Evolutionary conservation across 2,888 invertebrate genomes (phyloP), one percentile per base, ranked within the genome.

Genomic region (Neoitamus cyanurus): DNA sequence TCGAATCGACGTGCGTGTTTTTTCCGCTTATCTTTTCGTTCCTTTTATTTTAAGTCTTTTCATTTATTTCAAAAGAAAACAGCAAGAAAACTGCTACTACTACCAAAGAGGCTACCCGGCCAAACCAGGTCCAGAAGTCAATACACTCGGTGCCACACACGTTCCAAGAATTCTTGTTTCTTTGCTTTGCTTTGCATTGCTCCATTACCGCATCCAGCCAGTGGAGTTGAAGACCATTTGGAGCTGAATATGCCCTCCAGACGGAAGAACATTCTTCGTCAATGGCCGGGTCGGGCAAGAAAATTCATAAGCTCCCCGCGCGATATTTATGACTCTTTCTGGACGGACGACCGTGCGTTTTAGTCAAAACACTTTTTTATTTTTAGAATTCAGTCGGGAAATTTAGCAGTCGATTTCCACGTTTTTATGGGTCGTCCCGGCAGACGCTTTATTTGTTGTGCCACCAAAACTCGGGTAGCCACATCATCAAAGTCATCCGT

Each of bases 141-240:
- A 87, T 87, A 87, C 85, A 86, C 87, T 87, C 87, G 86, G 84
- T 86, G 86, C 86, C 86, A 87, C 86, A 87, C 87, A 87, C 86
- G 86, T 87, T 87, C 87, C 87, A 87, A 87, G 87, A 87, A 87
- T 87, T 87, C 86, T 86, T 85, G 86, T 87, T 86, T 86, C 86
- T 86, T 77, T 87, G 85, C 86, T 86, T 77, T 87, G 85, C 86
- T 86, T 85, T 87, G 85, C 85, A 85, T 85, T 85, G 85, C 86
- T 30, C 72, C 42, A 83, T 72, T 72, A 42, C 83, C 72, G 72
- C 42, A 46, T 83, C 70, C 28, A 68, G 58, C 58, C 58, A 58
- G 58, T 13, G 28, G 68, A 58, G 82, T 34, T 68, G 80, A 80
- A 80, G 80, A 80, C 80, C 58, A 80, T 80, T 80, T 68, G 80